Evolutionary conservation across 2,888 invertebrate genomes (phyloP).

Genomic region (Agapetus fuscipes): DNA sequence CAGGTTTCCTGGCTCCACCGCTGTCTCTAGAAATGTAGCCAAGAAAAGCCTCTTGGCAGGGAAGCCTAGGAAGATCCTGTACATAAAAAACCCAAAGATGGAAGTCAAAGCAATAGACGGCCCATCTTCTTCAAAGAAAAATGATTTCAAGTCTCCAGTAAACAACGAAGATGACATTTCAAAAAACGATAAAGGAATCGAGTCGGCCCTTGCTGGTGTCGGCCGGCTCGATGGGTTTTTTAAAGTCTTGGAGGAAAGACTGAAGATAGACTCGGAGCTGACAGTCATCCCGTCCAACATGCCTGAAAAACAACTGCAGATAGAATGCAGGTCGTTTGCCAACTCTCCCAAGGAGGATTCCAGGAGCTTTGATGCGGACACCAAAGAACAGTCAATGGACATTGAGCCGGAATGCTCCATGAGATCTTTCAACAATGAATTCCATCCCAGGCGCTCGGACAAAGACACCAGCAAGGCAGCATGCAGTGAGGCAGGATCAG

Average conservation of each 20-base stretch:
- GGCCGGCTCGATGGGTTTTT: conserved; percentile 8
- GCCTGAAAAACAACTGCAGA: conserved; percentile 2
- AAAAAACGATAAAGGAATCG: not conserved
- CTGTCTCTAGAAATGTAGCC: not conserved
- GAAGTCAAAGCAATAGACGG: conserved; percentile 20
- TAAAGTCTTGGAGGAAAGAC: conserved; percentile 9
- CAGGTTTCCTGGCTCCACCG: not conserved
- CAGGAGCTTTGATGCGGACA: conserved; percentile 31
- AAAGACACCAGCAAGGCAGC: conserved; percentile 17
- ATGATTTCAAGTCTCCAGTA: no score
- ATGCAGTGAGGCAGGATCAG: conserved; percentile 21
- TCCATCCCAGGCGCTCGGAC: conserved; percentile 25
- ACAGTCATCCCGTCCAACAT: not conserved
- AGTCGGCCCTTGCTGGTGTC: not conserved
- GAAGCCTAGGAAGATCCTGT: conserved; percentile 39
- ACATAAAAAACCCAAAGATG: conserved; percentile 35
- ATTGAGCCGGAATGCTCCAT: conserved; percentile 31
- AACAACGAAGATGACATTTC: not conserved
- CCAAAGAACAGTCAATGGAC: conserved; percentile 37
- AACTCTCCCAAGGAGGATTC: conserved; percentile 30
- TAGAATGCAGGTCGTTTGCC: not conserved
- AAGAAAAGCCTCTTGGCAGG: conserved; percentile 34
- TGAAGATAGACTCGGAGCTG: conserved; percentile 3
- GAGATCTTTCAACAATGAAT: conserved; percentile 26
- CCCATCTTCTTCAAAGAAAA: conserved; percentile 14